Evolutionary conservation across 2,888 invertebrate species (phyloP).

Genomic region (Tethea ocularis): DNA sequence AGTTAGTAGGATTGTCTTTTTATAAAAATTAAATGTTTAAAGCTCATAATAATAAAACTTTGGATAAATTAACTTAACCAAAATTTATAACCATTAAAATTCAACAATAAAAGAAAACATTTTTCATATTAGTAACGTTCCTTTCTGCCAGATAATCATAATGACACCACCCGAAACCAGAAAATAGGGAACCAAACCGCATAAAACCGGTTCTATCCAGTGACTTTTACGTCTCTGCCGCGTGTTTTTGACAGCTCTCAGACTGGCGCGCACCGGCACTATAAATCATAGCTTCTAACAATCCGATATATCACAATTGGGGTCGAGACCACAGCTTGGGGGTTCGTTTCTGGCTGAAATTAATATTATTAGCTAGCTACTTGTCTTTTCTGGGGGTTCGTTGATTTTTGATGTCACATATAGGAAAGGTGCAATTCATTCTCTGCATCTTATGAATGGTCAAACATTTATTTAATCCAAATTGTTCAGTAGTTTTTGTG

Average conservation of each 20-base stretch:
- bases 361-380: conserved; percentile 9
- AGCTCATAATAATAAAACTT: too few species aligned
- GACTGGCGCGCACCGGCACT: conserved; percentile 27
- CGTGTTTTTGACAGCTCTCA: conserved; percentile 37
- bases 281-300: conserved; percentile 43
- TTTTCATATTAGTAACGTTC: too few species aligned
- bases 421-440: too few species aligned
- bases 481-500: too few species aligned
- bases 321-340: conserved; percentile 5
- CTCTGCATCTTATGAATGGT: too few species aligned
- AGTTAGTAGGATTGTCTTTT: too few species aligned
- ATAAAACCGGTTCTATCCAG: conserved; percentile 19
- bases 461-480: too few species aligned
- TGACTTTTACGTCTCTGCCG: conserved; percentile 22
- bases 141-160: too few species aligned
- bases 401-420: neutral
- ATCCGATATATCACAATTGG: conserved; percentile 41
- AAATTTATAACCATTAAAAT: too few species aligned
- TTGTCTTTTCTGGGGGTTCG: neutral
- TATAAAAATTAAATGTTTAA: too few species aligned
- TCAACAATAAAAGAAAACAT: too few species aligned
- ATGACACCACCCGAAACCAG: conserved; percentile 16
- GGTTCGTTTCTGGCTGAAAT: neutral
- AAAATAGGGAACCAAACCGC: conserved; percentile 23
- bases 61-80: too few species aligned